Evolutionary conservation across 2,113 vertebrate species (phyloP).

Genomic region (Hoplias malabaricus): DNA sequence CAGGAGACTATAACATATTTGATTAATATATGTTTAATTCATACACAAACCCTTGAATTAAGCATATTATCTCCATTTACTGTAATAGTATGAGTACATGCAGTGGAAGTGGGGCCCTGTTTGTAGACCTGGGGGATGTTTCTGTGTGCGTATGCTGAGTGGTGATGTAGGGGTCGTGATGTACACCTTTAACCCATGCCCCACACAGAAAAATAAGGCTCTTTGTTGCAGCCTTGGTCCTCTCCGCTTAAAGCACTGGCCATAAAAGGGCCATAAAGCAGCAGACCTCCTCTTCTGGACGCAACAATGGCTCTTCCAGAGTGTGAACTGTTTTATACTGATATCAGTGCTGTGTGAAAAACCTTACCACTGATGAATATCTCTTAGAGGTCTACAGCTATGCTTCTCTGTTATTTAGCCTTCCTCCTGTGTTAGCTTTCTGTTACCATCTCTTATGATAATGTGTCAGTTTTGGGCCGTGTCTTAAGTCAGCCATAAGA

Average conservation of each 20-base stretch:
- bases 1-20: no score
- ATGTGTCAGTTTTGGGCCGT: no score
- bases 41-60: no score
- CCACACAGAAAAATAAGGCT: background rate
- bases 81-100: no score
- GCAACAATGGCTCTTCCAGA: background rate
- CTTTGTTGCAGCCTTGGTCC: background rate
- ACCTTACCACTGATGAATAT: background rate
- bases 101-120: constrained; percentile 25
- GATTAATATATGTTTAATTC: no score
- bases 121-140: background rate
- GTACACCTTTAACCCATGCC: no score
- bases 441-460: no score
- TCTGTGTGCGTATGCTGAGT: background rate
- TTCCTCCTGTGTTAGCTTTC: no score
- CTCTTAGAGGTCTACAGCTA: no score
- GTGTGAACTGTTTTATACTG: background rate
- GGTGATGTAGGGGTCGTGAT: background rate
- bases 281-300: background rate
- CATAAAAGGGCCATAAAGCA: background rate
- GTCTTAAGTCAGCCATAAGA: no score
- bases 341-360: background rate
- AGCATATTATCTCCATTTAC: no score
- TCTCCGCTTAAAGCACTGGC: background rate
- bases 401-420: no score